These are phyloP conservation scores for Pseudochirops cupreus DNA, from an alignment of 2,797 vertebrate species.

Conservation along the genomic window DNA sequence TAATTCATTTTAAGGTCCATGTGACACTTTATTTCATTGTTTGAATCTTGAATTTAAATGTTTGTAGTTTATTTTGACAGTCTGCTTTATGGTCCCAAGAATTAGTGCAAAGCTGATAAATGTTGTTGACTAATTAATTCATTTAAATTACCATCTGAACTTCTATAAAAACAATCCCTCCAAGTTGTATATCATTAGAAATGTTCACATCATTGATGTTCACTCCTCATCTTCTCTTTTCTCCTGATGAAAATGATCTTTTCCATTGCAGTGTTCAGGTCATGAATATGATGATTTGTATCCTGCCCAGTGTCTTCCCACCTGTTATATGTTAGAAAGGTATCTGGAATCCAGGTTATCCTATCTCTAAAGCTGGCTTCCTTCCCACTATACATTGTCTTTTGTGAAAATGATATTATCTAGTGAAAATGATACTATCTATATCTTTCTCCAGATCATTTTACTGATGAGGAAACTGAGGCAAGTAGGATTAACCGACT, in stretches of 20 bases:
- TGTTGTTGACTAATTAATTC: neutral
- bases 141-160: neutral
- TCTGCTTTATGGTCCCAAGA: neutral
- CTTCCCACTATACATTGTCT: neutral
- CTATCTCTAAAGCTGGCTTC: neutral
- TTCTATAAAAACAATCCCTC: neutral
- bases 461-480: no score
- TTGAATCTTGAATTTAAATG: neutral
- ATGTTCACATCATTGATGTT: neutral
- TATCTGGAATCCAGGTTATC: neutral
- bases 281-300: neutral
- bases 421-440: neutral
- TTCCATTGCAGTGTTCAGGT: neutral
- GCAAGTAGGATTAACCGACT: no score
- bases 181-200: neutral
- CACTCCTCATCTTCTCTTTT: neutral
- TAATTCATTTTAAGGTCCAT: neutral
- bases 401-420: neutral
- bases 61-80: neutral
- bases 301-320: neutral
- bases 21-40: neutral
- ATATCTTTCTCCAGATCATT: no score
- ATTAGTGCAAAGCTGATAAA: neutral
- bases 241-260: neutral
- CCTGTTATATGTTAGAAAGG: neutral